phyloP scores from a whole-genome alignment of 2,888 invertebrate genomes.

The Sympetrum striolatum region DNA sequence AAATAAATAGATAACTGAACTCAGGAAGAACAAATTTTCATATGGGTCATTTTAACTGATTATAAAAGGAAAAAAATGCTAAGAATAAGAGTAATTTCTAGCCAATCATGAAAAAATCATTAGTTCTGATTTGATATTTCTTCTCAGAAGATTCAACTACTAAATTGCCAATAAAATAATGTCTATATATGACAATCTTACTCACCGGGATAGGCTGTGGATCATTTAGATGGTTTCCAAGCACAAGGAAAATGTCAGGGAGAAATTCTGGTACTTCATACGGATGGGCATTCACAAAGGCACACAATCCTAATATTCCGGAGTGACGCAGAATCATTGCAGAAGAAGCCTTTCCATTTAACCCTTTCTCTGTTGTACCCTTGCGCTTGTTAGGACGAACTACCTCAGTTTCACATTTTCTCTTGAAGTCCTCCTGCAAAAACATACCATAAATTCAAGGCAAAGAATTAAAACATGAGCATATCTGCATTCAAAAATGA shows the following conservation, averaged over 20 bases:
- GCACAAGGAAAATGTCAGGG: slow-evolving; percentile 78
- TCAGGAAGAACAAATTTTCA: too few species aligned
- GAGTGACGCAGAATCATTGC: slow-evolving; percentile 69
- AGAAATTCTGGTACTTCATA: slow-evolving; percentile 82
- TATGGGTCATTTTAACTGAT: too few species aligned
- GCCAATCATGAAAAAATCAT: too few species aligned
- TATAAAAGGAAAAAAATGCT: too few species aligned
- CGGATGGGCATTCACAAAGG: slow-evolving; percentile 86
- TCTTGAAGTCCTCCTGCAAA: slow-evolving; percentile 66
- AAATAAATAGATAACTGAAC: too few species aligned
- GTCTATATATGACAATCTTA: slow-evolving; percentile 46
- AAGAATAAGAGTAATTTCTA: too few species aligned
- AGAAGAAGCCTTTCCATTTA: slow-evolving; percentile 46
- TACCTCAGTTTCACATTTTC: slow-evolving; percentile 55
- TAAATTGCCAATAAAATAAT: too few species aligned
- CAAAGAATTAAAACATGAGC: slow-evolving; percentile 47
- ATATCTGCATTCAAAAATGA: too few species aligned
- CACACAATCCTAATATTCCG: slow-evolving; percentile 87
- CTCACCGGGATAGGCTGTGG: slow-evolving; percentile 87
- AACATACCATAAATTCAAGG: slow-evolving; percentile 34
- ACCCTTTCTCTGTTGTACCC: slow-evolving; percentile 50
- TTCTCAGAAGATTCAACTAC: too few species aligned
- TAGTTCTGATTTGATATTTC: too few species aligned
- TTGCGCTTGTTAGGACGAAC: slow-evolving; percentile 42
- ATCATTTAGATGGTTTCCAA: slow-evolving; percentile 82